Evolutionary conservation across 2,888 invertebrate genomes (phyloP), one percentile per base, ranked within the genome.

Genomic region (Apocheima hispidaria): DNA sequence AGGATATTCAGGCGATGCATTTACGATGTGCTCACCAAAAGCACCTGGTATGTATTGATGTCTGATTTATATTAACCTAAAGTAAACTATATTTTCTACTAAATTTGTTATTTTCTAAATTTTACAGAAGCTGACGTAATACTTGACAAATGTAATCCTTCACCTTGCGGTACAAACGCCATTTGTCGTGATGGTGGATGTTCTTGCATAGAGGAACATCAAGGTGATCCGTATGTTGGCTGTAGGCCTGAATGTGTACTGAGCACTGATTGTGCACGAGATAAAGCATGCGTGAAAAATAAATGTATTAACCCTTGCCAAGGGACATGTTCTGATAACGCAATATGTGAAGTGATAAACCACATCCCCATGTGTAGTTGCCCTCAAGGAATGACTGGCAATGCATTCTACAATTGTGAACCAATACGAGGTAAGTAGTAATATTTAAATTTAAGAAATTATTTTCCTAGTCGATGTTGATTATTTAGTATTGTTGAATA

Each of bases 311-410:
- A 96, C 82, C 96, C 96, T 4, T 96, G 96, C 75, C 93, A 93
- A 44, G 95, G 94, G 62, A 95, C 95, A 9, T 97, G 96, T 82
- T 96, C 96, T 23, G 76, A 88, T 51, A 95, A 94, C 76, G 96
- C 96, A 26, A 86, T 94, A 51, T 96, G 96, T 77, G 94, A 95
- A 70, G 95, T 96, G 2, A 94, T 95, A 66, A 95, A 96, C 70
- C 96, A 96, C 73, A 93, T 96, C 16, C 95, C 96, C 16, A 94
- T 95, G 88, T 96, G 96, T 68, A 95, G 94, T 70, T 96, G 96
- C 75, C 94, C 95, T 14, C 94, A 94, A 69, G 94, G 94, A 69
- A 94, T 94, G 89, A 93, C 95, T 23, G 96, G 96, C 66, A 95
- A 96, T 85, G 95, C 95, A 41, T 95, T 95, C 74, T 93, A 94